Conservation (phyloP, 1,140 invertebrate genomes). For the Elymnias hypermnestra region DNA sequence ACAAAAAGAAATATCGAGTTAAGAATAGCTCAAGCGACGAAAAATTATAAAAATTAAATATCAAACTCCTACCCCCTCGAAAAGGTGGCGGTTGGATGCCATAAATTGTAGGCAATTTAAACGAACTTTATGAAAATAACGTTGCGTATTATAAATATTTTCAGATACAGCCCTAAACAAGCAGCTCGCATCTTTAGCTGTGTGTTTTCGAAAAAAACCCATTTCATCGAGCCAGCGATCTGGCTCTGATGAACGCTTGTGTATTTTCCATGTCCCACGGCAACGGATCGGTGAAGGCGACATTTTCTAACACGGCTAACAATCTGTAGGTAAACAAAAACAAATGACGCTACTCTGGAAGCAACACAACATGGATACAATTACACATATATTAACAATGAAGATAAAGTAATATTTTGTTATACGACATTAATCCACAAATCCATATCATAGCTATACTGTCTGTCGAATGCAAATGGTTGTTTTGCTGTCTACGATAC, state of each 20-base stretch:
- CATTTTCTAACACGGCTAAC: constrained; percentile 54
- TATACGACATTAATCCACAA: too few species aligned
- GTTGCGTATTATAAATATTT: constrained; percentile 88
- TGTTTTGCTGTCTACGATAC: constrained; percentile 60
- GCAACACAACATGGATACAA: too few species aligned
- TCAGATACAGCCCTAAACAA: constrained; percentile 91
- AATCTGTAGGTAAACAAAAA: constrained; percentile 73
- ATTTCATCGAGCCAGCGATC: constrained; percentile 87
- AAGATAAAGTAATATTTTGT: too few species aligned
- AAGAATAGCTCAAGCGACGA: too few species aligned
- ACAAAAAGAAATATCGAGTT: constrained; percentile 60
- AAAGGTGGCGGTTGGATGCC: constrained; percentile 74
- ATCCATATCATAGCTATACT: constrained; percentile 69
- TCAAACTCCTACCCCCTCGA: constrained; percentile 63
- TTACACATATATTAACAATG: too few species aligned
- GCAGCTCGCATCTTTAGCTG: constrained; percentile 88
- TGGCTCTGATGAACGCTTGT: constrained; percentile 62
- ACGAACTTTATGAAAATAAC: constrained; percentile 83
- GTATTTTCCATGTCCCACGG: constrained; percentile 66
- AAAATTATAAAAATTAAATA: too few species aligned
- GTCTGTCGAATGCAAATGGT: constrained; percentile 61
- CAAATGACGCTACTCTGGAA: constrained; percentile 48
- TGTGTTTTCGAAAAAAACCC: constrained; percentile 88
- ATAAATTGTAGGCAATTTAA: constrained; percentile 84
- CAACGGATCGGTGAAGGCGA: constrained; percentile 61